Evolutionary conservation across 2,797 vertebrate genomes (phyloP).

Genomic region (Notolepis coatsorum): DNA sequence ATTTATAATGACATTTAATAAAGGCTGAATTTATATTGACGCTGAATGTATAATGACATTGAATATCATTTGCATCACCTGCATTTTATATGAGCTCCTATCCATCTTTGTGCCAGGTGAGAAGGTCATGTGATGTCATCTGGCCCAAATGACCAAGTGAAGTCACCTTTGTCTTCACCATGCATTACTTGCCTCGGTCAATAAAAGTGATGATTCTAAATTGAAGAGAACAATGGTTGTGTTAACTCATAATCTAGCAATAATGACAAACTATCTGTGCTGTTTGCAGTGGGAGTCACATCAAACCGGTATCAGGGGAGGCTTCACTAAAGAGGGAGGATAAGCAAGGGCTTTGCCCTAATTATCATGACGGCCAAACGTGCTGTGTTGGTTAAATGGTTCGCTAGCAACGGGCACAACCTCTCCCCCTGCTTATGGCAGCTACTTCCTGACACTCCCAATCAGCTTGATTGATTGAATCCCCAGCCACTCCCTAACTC

Average conservation of each 20-base stretch:
- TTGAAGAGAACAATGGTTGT: neutral
- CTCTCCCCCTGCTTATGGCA: constrained; percentile 77
- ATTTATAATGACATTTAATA: too few species aligned
- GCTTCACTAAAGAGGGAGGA: constrained; percentile 48
- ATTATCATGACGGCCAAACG: constrained; percentile 70
- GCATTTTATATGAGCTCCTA: too few species aligned
- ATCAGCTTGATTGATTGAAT: constrained; percentile 84
- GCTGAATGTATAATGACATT: too few species aligned
- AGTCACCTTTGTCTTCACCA: too few species aligned
- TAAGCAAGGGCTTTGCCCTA: constrained; percentile 67
- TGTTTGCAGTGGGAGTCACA: constrained; percentile 32
- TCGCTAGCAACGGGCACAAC: constrained; percentile 73
- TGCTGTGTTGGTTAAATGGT: constrained; percentile 73
- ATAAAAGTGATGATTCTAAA: too few species aligned
- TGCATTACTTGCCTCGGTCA: too few species aligned
- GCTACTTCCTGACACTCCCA: constrained; percentile 83
- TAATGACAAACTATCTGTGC: neutral
- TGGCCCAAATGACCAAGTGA: too few species aligned
- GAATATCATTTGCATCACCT: too few species aligned
- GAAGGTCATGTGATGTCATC: too few species aligned
- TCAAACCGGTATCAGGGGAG: constrained; percentile 30
- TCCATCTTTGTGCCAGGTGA: too few species aligned
- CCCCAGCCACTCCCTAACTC: constrained; percentile 63
- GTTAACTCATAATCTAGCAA: neutral
- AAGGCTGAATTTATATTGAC: too few species aligned